Conservation (phyloP, 2,113 vertebrate species). For the Toxotes jaculatrix region DNA sequence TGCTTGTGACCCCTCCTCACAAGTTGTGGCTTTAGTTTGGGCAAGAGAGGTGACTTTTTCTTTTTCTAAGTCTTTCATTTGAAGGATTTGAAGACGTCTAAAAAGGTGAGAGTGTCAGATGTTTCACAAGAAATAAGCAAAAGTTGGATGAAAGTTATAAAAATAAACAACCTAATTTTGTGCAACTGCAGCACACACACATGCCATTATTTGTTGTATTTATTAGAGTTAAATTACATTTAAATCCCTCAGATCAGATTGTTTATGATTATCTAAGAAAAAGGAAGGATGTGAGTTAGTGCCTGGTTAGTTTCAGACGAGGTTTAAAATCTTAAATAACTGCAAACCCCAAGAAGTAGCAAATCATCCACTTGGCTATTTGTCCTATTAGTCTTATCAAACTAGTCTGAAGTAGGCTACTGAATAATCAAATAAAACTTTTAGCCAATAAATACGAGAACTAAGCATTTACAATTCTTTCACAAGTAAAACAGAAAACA, state of each 20-base stretch:
- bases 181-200: neutral
- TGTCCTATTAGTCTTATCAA: neutral
- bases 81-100: too few relatives aligned
- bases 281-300: slow-evolving; percentile 11
- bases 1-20: neutral
- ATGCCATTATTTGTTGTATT: neutral
- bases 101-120: neutral
- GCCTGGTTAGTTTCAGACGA: slow-evolving; percentile 3
- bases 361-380: neutral
- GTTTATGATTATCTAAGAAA: neutral
- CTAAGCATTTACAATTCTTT: neutral
- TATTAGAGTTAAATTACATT: neutral
- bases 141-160: neutral
- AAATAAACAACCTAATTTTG: too few relatives aligned
- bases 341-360: neutral
- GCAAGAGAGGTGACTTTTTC: too few relatives aligned
- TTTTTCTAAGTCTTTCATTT: neutral
- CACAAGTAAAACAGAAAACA: neutral
- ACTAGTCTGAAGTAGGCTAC: neutral
- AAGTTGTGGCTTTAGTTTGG: neutral
- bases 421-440: neutral
- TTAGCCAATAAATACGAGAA: neutral
- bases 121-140: neutral
- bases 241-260: neutral
- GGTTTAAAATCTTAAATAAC: neutral